phyloP scores from a whole-genome alignment of 2,888 invertebrate genomes.

The Adela reaumurella region DNA sequence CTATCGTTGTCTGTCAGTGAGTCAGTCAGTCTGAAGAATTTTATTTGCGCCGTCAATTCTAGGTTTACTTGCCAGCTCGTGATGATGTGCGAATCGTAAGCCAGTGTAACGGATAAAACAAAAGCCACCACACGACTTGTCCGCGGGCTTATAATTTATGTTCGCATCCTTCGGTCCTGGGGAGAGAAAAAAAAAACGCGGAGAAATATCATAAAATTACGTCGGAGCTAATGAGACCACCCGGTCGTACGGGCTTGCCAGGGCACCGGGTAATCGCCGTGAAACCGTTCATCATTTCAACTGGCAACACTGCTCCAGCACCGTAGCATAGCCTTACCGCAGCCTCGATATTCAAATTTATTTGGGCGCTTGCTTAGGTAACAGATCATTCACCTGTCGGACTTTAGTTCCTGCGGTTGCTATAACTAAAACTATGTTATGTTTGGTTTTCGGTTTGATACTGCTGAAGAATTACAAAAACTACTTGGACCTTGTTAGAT shows the following conservation, averaged over 20 bases:
- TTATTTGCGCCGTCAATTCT: too few species aligned
- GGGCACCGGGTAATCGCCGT: conserved; percentile 24
- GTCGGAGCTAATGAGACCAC: conserved; percentile 37
- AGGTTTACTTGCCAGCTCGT: too few species aligned
- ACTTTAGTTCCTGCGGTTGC: too few species aligned
- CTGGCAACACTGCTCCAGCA: not conserved
- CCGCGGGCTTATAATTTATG: not conserved
- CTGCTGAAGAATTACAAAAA: too few species aligned
- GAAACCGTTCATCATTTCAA: conserved; percentile 28
- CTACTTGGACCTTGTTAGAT: too few species aligned
- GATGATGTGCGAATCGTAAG: too few species aligned
- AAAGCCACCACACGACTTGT: conserved; percentile 13
- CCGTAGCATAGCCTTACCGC: not conserved
- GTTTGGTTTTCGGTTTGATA: too few species aligned
- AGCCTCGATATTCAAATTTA: not conserved
- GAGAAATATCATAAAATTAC: not conserved
- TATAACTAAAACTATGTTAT: too few species aligned
- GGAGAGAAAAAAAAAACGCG: not conserved
- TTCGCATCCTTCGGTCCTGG: not conserved
- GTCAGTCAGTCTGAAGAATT: too few species aligned
- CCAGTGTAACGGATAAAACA: not conserved
- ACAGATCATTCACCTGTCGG: too few species aligned
- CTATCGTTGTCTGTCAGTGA: too few species aligned
- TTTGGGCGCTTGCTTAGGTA: not conserved
- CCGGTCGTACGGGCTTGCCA: conserved; percentile 19